Base-by-base conservation (phyloP, 1,140 invertebrate species). In the Spodoptera frugiperda region DNA sequence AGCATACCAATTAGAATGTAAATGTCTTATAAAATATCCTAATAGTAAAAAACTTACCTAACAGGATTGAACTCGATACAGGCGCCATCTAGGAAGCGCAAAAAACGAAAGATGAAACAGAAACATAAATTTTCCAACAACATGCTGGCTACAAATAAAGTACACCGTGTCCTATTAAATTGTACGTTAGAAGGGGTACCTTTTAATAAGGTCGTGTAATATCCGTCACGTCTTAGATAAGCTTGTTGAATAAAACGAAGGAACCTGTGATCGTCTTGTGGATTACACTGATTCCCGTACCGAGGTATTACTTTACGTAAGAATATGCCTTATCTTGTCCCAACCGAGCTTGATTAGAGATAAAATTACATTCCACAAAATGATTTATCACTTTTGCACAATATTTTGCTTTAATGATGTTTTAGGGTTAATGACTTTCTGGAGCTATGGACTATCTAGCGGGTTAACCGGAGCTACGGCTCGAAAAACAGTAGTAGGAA, bases 381-480 rank as follows among this genome's bases (percentile, higher is more conserved):
- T 67, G 63, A 67, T 67, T 67, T 48, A 65, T 65, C 19, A 48
- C 17, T 46, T 17, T 48, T 48, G 57, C 57, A n/a, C n/a, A 44
- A 65, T 48, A 17, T 21, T 48, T 59, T 30, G 57, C 14, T 30
- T 48, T 5, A 9, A 25, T 39, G 15, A n/a, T 33, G 14, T 10
- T 30, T 8, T 63, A 33, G n/a, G 59, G 59, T 44, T 33, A 4
- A 44, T 44, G 15, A 44, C 57, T n/a, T 61, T 0, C 6, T n/a
- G n/a, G n/a, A n/a, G n/a, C n/a, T n/a, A n/a, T n/a, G n/a, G n/a
- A n/a, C n/a, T n/a, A n/a, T n/a, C n/a, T n/a, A n/a, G n/a, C n/a
- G n/a, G n/a, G n/a, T n/a, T n/a, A n/a, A n/a, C n/a, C n/a, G n/a
- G n/a, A n/a, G n/a, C n/a, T n/a, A n/a, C n/a, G n/a, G n/a, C n/a